Conservation (phyloP, 1,140 invertebrate genomes). For the Homalodisca vitripennis region DNA sequence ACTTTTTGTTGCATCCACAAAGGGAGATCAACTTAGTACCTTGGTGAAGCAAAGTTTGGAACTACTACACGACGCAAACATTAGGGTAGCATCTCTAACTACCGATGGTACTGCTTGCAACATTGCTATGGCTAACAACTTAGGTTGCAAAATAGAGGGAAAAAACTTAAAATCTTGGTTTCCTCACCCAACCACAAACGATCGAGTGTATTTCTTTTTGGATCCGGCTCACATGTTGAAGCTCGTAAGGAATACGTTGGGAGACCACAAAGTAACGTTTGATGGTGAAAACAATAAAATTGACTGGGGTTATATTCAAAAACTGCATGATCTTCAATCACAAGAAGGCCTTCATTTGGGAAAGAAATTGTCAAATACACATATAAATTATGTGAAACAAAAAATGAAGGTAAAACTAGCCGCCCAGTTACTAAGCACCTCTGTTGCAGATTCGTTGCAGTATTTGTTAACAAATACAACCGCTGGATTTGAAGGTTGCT, state of each 20-base stretch:
- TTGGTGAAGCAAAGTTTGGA: constrained; percentile 29
- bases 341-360: constrained; percentile 40
- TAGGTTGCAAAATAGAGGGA: constrained; percentile 34
- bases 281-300: constrained; percentile 38
- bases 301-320: constrained; percentile 42
- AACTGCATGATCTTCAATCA: constrained; percentile 41
- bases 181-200: constrained; percentile 23
- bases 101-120: constrained; percentile 32
- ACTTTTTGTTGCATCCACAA: constrained; percentile 43
- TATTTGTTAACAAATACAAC: constrained; percentile 31
- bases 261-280: constrained; percentile 29
- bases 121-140: constrained; percentile 20
- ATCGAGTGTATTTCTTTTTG: constrained; percentile 35
- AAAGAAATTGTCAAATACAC: constrained; percentile 42
- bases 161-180: constrained; percentile 26
- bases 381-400: constrained; percentile 42
- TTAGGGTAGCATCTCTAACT: constrained; percentile 26
- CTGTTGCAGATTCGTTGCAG: constrained; percentile 39
- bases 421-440: constrained; percentile 44
- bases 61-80: constrained; percentile 31
- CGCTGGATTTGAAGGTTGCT: constrained; percentile 9
- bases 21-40: constrained; percentile 27
- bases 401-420: constrained; percentile 47
- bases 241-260: constrained; percentile 30
- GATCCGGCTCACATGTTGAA: constrained; percentile 42